Conservation (phyloP, 2,797 vertebrate species). For the Xenops minutus region DNA sequence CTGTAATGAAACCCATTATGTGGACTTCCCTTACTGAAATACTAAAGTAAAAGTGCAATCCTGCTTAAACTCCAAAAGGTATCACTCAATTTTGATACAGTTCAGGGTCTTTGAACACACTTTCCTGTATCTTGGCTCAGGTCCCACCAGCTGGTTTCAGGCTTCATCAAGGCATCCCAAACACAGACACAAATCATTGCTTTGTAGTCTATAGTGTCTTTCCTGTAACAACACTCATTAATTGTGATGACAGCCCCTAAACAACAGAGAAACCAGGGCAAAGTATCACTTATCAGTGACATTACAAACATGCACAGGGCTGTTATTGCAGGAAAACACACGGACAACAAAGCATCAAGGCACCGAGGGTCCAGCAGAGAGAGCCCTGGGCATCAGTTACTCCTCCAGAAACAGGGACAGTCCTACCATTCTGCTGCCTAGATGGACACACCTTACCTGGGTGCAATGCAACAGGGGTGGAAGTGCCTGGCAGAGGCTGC, state of each 20-base stretch:
- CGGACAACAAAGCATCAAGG: fast-evolving
- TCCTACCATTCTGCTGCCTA: background rate
- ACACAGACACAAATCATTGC: background rate
- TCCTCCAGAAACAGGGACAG: background rate
- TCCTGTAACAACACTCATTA: background rate
- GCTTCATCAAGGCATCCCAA: background rate
- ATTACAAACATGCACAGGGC: fast-evolving
- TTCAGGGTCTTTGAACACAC: background rate
- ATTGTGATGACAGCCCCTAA: background rate
- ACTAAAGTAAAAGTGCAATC: background rate
- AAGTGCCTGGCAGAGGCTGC: background rate
- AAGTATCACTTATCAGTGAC: background rate
- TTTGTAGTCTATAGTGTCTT: background rate
- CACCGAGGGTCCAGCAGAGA: background rate
- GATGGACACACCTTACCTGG: fast-evolving
- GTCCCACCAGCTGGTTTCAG: background rate
- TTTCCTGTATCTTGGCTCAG: background rate
- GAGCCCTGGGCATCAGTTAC: background rate
- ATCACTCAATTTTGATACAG: background rate
- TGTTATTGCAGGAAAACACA: background rate
- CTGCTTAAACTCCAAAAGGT: background rate
- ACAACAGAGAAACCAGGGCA: background rate
- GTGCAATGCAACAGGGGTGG: fast-evolving
- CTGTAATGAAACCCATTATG: background rate
- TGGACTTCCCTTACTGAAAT: background rate